Base-by-base conservation (phyloP, 1,140 invertebrate genomes). In the Mercenaria mercenaria region DNA sequence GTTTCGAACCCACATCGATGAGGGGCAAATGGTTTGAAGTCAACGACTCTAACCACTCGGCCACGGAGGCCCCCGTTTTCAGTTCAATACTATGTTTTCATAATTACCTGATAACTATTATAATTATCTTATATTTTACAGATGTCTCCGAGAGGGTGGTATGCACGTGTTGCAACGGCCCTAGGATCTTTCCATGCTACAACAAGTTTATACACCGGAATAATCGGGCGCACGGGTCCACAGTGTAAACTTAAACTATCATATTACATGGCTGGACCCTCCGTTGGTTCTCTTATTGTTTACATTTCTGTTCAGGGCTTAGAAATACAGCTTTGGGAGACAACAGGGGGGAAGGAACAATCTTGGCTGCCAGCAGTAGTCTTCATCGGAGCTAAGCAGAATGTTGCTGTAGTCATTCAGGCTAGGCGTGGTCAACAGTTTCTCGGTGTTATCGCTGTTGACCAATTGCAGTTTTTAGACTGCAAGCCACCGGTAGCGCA, bases 211-310 rank as follows among this genome's bases (percentile, higher is more conserved):
- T 82, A 88, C 47, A 91, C 93, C 47, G 86, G 93, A 2, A 69
- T 72, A 18, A 94, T 95, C 13, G 79, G 91, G 0, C 72, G 90
- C n/a, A 94, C 94, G 29, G 93, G 94, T n/a, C 92, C 93, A 13
- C 92, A 94, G 56, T 95, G 94, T 89, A 82, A 64, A 41, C 72
- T 95, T 26, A 52, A 81, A 11, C 90, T 94, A 20, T 93, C 67
- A 32, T 95, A 95, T 80, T 92, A 88, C 76, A 94, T 95, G 92
- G 64, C 86, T 67, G 94, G 94, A 61, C 83, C 67, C 18, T 59
- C 87, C 32, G 86, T 92, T 8, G 93, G 92, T 43, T 79, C 90
- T 15, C 90, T 95, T 15, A 91, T 93, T 43, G 92, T 94, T 4
- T 92, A 86, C n/a, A 80, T 72, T 11, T 82, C 77, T 1, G 74